Evolutionary conservation across 2,888 invertebrate genomes (phyloP).

Genomic region (Anthoptus insignis): DNA sequence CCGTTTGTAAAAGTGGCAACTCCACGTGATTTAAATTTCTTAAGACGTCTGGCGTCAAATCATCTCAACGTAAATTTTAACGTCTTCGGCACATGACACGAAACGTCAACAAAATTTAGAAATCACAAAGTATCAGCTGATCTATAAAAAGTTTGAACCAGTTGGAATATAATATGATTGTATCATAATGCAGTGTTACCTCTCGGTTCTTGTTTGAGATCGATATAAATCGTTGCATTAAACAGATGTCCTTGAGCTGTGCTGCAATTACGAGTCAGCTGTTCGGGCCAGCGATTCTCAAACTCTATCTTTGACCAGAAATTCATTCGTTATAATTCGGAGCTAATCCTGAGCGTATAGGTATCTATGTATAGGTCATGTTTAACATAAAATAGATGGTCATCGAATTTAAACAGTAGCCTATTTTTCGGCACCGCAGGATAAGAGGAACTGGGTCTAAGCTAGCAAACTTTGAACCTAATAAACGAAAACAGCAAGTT

Average conservation of each 20-base stretch:
- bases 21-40: too few species aligned
- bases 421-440: too few species aligned
- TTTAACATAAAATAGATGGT: too few species aligned
- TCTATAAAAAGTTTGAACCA: not conserved
- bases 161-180: slow-evolving; percentile 2
- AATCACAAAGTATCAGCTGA: not conserved
- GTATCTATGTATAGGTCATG: too few species aligned
- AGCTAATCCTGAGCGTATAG: not conserved
- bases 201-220: slow-evolving; percentile 7
- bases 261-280: slow-evolving; percentile 17
- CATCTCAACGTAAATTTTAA: too few species aligned
- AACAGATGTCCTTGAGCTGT: slow-evolving; percentile 11
- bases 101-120: not conserved
- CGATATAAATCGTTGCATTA: slow-evolving; percentile 16
- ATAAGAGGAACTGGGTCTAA: too few species aligned
- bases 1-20: not conserved
- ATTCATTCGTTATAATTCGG: not conserved
- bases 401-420: too few species aligned
- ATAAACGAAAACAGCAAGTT: too few species aligned
- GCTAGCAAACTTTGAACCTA: too few species aligned
- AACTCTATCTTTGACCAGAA: not conserved
- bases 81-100: too few species aligned
- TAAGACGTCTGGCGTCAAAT: too few species aligned
- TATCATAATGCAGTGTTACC: slow-evolving; percentile 19
- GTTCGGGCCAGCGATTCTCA: not conserved